A percentile compares a stretch with the other conserved stretches of the same genome.
Evolutionary conservation across 2,888 invertebrate genomes (phyloP).

Genomic region (Hirudinaria manillensis): DNA sequence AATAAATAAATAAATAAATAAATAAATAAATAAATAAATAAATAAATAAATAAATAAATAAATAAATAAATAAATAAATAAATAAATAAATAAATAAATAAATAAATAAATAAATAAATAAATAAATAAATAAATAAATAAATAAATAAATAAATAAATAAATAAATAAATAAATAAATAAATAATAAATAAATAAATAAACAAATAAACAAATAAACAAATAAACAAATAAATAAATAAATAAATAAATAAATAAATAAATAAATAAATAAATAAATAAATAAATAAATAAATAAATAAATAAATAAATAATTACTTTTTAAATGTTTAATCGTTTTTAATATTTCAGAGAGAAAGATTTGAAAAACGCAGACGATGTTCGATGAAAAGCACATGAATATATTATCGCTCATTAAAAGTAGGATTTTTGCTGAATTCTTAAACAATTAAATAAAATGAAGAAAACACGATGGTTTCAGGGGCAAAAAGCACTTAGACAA

Average conservation of each 20-base stretch:
- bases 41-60: background rate
- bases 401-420: too few relatives aligned
- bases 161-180: background rate
- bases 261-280: constrained; percentile 3
- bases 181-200: background rate
- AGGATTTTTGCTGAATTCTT: too few relatives aligned
- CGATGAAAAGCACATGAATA: too few relatives aligned
- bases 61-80: constrained; percentile 1
- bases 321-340: too few relatives aligned
- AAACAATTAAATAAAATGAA: too few relatives aligned
- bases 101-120: constrained; percentile 8
- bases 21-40: constrained; percentile 1
- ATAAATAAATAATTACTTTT: background rate
- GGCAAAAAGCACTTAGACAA: too few relatives aligned
- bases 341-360: too few relatives aligned
- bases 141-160: constrained; percentile 11
- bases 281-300: constrained; percentile 1
- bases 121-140: constrained; percentile 11
- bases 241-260: constrained; percentile 5
- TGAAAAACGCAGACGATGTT: too few relatives aligned
- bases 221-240: too few relatives aligned
- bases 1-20: background rate
- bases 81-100: constrained; percentile 5
- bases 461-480: too few relatives aligned
- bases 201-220: too few relatives aligned